Base-by-base conservation (phyloP, 2,113 vertebrate genomes). In the Lampris megalopsis region DNA sequence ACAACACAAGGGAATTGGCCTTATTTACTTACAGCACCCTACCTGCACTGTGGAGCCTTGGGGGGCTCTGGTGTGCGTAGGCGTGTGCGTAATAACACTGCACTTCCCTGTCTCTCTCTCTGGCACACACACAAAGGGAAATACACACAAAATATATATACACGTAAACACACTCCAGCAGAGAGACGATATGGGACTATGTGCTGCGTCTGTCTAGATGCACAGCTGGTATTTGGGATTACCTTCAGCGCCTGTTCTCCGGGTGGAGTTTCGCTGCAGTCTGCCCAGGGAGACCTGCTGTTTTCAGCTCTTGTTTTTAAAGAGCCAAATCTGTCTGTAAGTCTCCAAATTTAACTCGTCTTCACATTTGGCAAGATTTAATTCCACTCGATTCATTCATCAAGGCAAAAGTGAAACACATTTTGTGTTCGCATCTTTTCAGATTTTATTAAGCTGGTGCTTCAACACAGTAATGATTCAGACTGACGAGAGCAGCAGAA, bases 11-110 rank as follows among this genome's bases (percentile, higher is more conserved):
- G 86, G 86, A 68, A 85, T 68, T 58, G 48, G 45, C 58, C 68
- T 83, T 86, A 91, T 90, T 91, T 90, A 89, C 87, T 88, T 81
- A 88, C 77, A 82, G 84, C 68, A 73, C 78, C 57, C 66, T 84
- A 84, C 79, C 76, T 85, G 80, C 80, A 5, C 50, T 6, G 71
- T 6, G 0, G 56, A 59, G 77, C 84, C 75, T 73, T 6, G 1
- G 68, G 73, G 71, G 82, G 74, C 85, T 75, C 82, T 5, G 6
- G 9, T 58, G 87, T 90, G 84, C 80, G 82, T 90, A 79, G 75
- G 47, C 50, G 77, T 76, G 72, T 88, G 77, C 80, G 73, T 86
- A 89, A 86, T 70, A 71, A 48, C 42, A 10, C 36, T 11, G 5
- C 81, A 13, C 76, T 50, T 75, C 61, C 65, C 9, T 47, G 38